Evolutionary conservation across 2,888 invertebrate genomes (phyloP), one percentile per base, ranked within the genome.

Genomic region (Micropterix aruncella): DNA sequence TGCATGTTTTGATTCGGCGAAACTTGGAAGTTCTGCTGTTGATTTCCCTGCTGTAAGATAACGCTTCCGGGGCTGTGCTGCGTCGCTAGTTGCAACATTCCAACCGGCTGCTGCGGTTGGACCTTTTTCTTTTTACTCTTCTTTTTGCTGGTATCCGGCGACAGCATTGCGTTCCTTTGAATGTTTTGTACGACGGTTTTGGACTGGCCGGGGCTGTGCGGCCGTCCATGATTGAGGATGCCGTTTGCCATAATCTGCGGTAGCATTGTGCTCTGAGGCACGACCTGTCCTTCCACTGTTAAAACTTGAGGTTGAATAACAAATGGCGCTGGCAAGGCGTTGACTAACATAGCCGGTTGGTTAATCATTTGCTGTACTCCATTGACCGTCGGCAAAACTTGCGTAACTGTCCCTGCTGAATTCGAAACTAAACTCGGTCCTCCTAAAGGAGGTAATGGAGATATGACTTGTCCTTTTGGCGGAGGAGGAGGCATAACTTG

Each of bases 281-380:
- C 74, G 3, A 75, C 70, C 60, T 77, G 77, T 1, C 83, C 80
- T 52, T 86, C 86, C 53, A 86, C 79, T 1, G 83, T 76, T 76
- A 86, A 80, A 51, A 85, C 77, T 2, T 82, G 76, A 1, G 84
- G 83, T 55, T 88, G 88, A 38, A 89, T 73, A 3, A 89, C 79
- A 52, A 86, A 83, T 0, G 86, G 86, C 15, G 83, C 72, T 41
- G 81, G 83, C 48, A 89, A 63, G 0, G 88, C 79, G 56, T 90
- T 90, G 1, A 91, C 81, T 3, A 91, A 74, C 1, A 88, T 84
- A 0, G 87, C 80, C 18, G 83, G 83, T 56, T 80, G 84, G 18
- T 83, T 83, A 2, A 84, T 70, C 15, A 84, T 75, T 3, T 80
- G 76, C 52, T 78, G 80, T 1, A 76, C 73, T 2, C 74, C 73